Evolutionary conservation across 2,797 vertebrate species (phyloP).

Genomic region (Spinus pinus): DNA sequence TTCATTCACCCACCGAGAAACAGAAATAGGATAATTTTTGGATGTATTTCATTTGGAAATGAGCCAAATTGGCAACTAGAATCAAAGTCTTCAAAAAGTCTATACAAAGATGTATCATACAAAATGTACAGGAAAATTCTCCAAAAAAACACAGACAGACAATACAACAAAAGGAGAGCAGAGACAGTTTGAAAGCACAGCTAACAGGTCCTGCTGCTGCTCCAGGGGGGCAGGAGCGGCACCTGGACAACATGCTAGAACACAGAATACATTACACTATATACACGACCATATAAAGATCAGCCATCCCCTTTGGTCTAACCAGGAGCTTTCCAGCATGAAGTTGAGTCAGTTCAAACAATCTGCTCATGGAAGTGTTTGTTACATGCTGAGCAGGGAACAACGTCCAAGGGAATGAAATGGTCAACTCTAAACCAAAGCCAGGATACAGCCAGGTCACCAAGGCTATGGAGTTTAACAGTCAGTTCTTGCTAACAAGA

Average conservation of each 20-base stretch:
- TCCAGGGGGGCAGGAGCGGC: neutral
- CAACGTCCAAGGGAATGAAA: slow-evolving; percentile 59
- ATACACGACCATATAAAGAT: slow-evolving; percentile 63
- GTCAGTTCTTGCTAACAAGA: slow-evolving; percentile 20
- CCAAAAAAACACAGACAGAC: slow-evolving; percentile 66
- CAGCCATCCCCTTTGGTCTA: slow-evolving; percentile 42
- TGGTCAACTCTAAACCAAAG: slow-evolving; percentile 58
- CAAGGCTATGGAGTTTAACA: slow-evolving; percentile 51
- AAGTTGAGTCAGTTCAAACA: slow-evolving; percentile 20
- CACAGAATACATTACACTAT: slow-evolving; percentile 72
- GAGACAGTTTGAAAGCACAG: slow-evolving; percentile 59
- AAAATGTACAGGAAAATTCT: slow-evolving; percentile 80
- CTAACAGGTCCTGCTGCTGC: slow-evolving; percentile 37
- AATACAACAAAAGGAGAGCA: slow-evolving; percentile 63
- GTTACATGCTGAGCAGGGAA: slow-evolving; percentile 26
- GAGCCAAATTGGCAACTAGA: slow-evolving; percentile 77
- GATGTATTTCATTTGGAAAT: slow-evolving; percentile 81
- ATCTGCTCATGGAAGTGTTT: slow-evolving; percentile 29
- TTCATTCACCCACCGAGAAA: slow-evolving; percentile 53
- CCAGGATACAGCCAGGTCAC: slow-evolving; percentile 53
- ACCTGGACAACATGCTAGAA: slow-evolving; percentile 43
- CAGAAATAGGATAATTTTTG: slow-evolving; percentile 57
- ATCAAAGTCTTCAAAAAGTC: slow-evolving; percentile 82
- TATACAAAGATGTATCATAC: slow-evolving; percentile 82
- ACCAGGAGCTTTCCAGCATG: slow-evolving; percentile 54